phyloP scores from a whole-genome alignment of 2,113 vertebrate genomes.

The Drymodes brunneopygia region DNA sequence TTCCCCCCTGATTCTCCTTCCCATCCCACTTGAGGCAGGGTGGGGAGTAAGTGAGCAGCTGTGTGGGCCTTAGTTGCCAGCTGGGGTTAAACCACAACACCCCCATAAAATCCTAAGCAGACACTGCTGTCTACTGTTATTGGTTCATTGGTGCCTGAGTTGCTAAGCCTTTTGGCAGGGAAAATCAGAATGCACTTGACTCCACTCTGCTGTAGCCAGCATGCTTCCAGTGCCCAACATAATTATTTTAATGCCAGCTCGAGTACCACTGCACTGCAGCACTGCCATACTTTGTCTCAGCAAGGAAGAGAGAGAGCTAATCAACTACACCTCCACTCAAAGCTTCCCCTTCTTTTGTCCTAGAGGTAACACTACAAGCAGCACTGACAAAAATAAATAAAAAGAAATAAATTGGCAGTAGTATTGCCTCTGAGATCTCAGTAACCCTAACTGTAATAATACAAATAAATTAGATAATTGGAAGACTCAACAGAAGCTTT shows the following conservation, averaged over 20 bases:
- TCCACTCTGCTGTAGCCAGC: neutral
- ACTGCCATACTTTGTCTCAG: neutral
- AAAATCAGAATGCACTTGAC: slow-evolving; percentile 17
- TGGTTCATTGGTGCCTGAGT: neutral
- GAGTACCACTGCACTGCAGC: slow-evolving; percentile 26
- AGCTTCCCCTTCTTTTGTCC: neutral
- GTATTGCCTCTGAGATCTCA: neutral
- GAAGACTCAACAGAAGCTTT: neutral
- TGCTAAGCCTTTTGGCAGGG: slow-evolving; percentile 27
- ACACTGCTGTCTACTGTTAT: slow-evolving; percentile 1
- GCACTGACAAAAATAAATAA: neutral
- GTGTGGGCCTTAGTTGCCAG: neutral
- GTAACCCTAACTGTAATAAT: neutral
- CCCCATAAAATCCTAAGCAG: neutral
- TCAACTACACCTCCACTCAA: neutral
- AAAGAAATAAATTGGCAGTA: neutral
- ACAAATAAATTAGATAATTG: neutral
- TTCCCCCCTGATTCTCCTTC: neutral
- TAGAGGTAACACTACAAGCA: neutral
- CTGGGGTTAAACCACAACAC: neutral
- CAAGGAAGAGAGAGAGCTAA: neutral
- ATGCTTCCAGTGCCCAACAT: neutral
- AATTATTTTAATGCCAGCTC: neutral
- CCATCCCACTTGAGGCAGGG: neutral
- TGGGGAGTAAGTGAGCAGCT: neutral